phyloP scores from a whole-genome alignment of 2,113 vertebrate genomes.

The Xiphophorus couchianus region DNA sequence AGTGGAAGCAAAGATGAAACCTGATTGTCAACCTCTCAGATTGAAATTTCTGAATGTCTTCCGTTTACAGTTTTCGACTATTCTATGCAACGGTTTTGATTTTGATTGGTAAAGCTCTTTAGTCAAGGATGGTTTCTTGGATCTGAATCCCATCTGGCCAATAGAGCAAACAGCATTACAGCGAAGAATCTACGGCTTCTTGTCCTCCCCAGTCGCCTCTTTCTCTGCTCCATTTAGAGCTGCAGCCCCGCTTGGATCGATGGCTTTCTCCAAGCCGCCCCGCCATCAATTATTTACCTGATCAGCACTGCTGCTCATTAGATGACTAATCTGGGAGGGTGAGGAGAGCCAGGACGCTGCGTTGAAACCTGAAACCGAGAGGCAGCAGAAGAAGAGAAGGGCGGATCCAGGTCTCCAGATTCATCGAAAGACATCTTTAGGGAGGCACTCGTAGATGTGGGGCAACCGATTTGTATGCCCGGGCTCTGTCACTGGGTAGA shows the following conservation, averaged over 20 bases:
- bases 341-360: constrained; percentile 52
- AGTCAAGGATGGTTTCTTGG: background rate
- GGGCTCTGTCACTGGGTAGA: constrained; percentile 61
- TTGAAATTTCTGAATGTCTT: no score
- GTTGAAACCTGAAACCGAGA: constrained; percentile 70
- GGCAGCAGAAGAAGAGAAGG: constrained; percentile 50
- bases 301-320: constrained; percentile 77
- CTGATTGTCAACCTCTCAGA: no score
- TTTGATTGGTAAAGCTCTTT: background rate
- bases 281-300: constrained; percentile 79
- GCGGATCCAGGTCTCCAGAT: constrained; percentile 48
- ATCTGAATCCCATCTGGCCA: background rate
- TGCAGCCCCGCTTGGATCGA: constrained; percentile 63
- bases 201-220: constrained; percentile 55
- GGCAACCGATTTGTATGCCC: constrained; percentile 64
- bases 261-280: constrained; percentile 64
- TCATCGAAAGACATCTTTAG: constrained; percentile 31
- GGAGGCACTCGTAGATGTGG: constrained; percentile 50
- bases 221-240: constrained; percentile 69
- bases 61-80: no score
- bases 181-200: constrained; percentile 42
- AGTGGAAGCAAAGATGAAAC: no score
- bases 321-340: constrained; percentile 71
- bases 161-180: constrained; percentile 15
- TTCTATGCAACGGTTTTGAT: background rate